phyloP scores from a whole-genome alignment of 2,113 vertebrate species.

The Misgurnus anguillicaudatus region DNA sequence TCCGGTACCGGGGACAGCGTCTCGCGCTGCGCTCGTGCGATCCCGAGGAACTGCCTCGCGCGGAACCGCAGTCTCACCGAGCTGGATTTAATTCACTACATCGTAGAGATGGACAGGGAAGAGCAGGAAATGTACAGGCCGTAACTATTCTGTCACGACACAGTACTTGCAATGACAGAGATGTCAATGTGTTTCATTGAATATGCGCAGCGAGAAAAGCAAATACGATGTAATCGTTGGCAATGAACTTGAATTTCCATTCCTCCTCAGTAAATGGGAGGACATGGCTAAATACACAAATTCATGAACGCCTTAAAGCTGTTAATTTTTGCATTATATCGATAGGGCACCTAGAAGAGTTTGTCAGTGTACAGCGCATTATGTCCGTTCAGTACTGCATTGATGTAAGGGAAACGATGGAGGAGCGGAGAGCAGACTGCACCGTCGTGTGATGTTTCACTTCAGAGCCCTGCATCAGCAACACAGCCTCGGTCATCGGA shows the following conservation, averaged over 20 bases:
- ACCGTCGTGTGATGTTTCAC: slow-evolving; percentile 51
- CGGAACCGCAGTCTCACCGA: background rate
- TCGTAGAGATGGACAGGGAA: slow-evolving; percentile 20
- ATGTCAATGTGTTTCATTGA: slow-evolving; percentile 8
- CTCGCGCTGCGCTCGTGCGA: slow-evolving; percentile 10
- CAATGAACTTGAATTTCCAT: slow-evolving; percentile 35
- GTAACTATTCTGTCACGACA: slow-evolving; percentile 14
- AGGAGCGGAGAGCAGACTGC: slow-evolving; percentile 32
- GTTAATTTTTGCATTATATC: background rate
- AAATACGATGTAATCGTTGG: slow-evolving; percentile 21
- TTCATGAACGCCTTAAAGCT: background rate
- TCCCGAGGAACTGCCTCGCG: background rate
- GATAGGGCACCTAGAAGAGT: background rate
- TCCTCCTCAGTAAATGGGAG: slow-evolving; percentile 20
- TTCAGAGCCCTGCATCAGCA: slow-evolving; percentile 45
- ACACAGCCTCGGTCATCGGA: slow-evolving; percentile 45
- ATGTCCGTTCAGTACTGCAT: slow-evolving; percentile 38
- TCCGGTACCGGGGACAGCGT: slow-evolving; percentile 18
- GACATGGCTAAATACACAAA: slow-evolving; percentile 8
- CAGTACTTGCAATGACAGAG: slow-evolving; percentile 11
- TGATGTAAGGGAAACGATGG: slow-evolving; percentile 24
- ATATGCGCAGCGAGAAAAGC: slow-evolving; percentile 32
- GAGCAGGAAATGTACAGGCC: background rate
- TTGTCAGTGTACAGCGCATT: slow-evolving; percentile 25
- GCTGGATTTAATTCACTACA: slow-evolving; percentile 10